Conservation (phyloP, 2,113 vertebrate genomes). For the Perca schrenkii region DNA sequence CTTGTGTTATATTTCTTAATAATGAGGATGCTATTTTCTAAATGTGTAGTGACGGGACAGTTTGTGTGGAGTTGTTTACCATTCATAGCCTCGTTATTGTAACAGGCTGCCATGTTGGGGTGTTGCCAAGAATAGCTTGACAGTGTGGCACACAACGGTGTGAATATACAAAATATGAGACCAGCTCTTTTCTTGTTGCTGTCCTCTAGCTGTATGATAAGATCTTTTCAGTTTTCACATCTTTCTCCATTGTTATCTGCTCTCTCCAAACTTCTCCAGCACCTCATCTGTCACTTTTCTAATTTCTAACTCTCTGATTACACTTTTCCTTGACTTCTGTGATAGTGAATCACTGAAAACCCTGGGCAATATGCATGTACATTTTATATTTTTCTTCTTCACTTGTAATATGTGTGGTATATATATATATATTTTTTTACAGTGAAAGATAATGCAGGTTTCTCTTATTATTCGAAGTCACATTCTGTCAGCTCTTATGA, state of each 20-base stretch:
- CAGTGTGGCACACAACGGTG: slow-evolving; percentile 36
- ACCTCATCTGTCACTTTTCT: slow-evolving; percentile 1
- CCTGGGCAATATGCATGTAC: neutral
- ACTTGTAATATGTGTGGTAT: neutral
- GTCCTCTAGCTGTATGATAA: neutral
- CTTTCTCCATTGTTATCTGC: neutral
- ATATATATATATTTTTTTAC: neutral
- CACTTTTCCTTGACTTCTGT: neutral
- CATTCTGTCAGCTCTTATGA: neutral
- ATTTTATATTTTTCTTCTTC: neutral
- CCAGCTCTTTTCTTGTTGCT: neutral
- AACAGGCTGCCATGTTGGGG: slow-evolving; percentile 43
- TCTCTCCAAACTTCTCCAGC: neutral
- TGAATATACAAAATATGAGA: slow-evolving; percentile 22
- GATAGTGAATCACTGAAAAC: too few relatives aligned
- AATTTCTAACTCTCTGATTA: neutral
- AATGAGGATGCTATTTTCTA: slow-evolving; percentile 20
- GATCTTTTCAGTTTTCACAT: neutral
- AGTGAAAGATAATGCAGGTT: neutral
- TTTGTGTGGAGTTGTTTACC: slow-evolving; percentile 61
- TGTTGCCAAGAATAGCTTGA: slow-evolving; percentile 50
- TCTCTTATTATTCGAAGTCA: neutral
- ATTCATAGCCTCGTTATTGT: slow-evolving; percentile 62
- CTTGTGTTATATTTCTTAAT: neutral
- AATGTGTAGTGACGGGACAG: slow-evolving; percentile 29